Evolutionary conservation across 2,888 invertebrate genomes (phyloP).

Genomic region (Cepaea hortensis): DNA sequence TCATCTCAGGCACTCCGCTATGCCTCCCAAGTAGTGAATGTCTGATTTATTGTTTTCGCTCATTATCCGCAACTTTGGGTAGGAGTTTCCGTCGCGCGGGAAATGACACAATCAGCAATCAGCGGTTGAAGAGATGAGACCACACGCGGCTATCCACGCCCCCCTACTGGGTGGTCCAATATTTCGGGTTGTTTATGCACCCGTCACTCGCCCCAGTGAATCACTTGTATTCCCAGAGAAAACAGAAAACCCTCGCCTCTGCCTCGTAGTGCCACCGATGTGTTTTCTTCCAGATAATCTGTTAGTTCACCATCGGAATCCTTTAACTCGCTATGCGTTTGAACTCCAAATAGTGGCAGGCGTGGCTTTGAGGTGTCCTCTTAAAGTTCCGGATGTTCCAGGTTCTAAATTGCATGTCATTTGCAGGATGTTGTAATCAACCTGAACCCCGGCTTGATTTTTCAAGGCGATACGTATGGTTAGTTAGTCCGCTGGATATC

Average conservation of each 20-base stretch:
- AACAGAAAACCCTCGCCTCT: slow-evolving; percentile 12
- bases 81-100: not conserved
- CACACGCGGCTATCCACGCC: not conserved
- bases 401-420: too few species aligned
- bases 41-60: not conserved
- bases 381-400: too few species aligned
- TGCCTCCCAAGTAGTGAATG: not conserved
- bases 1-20: too few species aligned
- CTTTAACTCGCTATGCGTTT: not conserved
- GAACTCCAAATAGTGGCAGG: not conserved
- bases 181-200: slow-evolving; percentile 16
- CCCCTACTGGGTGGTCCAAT: slow-evolving; percentile 24
- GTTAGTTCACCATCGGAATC: not conserved
- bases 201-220: slow-evolving; percentile 6
- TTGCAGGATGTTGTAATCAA: too few species aligned
- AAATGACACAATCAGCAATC: not conserved
- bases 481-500: too few species aligned
- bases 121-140: not conserved
- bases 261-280: not conserved
- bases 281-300: slow-evolving; percentile 26
- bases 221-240: not conserved
- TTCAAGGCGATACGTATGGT: too few species aligned
- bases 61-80: not conserved
- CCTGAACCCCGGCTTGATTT: too few species aligned
- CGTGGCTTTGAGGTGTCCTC: too few species aligned